Base-by-base conservation (phyloP, 2,888 invertebrate genomes). In the Notodonta ziczac region DNA sequence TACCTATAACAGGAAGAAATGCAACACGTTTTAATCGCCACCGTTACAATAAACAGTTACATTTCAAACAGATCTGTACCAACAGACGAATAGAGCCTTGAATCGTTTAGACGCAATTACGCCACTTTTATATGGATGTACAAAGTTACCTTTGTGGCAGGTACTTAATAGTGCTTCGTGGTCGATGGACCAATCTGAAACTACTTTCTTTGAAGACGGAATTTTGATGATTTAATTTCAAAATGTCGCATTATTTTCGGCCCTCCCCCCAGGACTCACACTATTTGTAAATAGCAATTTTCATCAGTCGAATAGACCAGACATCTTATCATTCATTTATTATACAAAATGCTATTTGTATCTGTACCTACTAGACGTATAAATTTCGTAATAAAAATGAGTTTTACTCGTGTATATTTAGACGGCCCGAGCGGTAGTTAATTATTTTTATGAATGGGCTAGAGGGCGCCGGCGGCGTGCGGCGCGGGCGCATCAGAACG, bases 371-470 rank as follows among this genome's bases (percentile, higher is more conserved):
- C 44, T 10, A 44, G 44, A 44, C 44, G 44, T 44, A 44, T 44
- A 44, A 44, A 53, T 35, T 53, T 53, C 35, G 35, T 8, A 35
- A 53, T 53, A 35, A 12, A 53, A 53, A 53, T 53, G 32, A 12
- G 5, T 50, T 65, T 63, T 67, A 63, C 57, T 62, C 53, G 64
- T 59, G 66, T 74, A 65, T 66, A 69, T 67, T 70, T 70, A 63
- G 65, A 70, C 56, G 50, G 52, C 51, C 62, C 58, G 58, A 65
- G 64, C 62, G 65, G 74, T 73, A 76, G 74, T 77, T 75, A 80
- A 80, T 78, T 78, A 80, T 79, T 81, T 82, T 85, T 84, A 82
- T 85, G 82, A 86, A 86, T 85, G 84, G 78, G 77, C 80, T 62
- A 77, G 82, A 81, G 80, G 80, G 78, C 73, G 74, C 68, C 59